A percentile compares a stretch with the other conserved stretches of the same genome.
Conservation (phyloP, 2,888 invertebrate genomes). For the Aporophyla lueneburgensis region DNA sequence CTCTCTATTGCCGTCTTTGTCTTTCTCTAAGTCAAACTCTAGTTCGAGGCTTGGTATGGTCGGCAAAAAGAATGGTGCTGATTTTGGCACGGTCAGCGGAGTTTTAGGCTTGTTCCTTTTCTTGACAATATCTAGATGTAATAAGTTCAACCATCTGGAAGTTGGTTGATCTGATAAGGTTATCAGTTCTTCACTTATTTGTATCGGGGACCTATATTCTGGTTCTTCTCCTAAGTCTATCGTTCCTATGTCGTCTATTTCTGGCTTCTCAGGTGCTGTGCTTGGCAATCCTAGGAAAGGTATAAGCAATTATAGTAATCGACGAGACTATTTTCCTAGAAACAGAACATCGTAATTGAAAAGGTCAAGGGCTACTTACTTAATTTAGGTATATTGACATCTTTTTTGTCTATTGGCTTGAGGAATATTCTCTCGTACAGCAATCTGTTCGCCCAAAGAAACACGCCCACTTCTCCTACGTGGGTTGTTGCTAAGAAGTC, state of each 20-base stretch:
- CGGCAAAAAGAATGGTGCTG: conserved; percentile 99
- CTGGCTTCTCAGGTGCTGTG: conserved; percentile 86
- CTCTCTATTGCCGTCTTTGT: conserved; percentile 78
- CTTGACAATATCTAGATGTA: conserved; percentile 96
- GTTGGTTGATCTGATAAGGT: conserved; percentile 96
- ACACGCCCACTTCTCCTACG: conserved; percentile 96
- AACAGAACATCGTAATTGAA: background rate
- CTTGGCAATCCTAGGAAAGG: conserved; percentile 81
- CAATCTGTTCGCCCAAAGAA: conserved; percentile 98
- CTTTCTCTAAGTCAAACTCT: conserved; percentile 93
- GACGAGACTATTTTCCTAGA: conserved; percentile 67
- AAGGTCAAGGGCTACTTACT: conserved; percentile 75
- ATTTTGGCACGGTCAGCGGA: conserved; percentile 95
- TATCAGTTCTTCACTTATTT: conserved; percentile 94
- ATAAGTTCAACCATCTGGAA: conserved; percentile 97
- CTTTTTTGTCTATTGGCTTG: conserved; percentile 92
- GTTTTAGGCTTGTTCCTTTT: conserved; percentile 97
- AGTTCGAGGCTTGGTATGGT: conserved; percentile 96
- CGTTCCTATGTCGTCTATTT: conserved; percentile 83
- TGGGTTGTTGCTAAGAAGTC: conserved; percentile 97
- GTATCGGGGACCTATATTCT: conserved; percentile 94
- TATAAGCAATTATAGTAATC: conserved; percentile 4
- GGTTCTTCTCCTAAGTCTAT: conserved; percentile 88
- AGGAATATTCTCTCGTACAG: conserved; percentile 96
- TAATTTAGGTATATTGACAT: conserved; percentile 81